Evolutionary conservation across 2,797 vertebrate species (phyloP), one percentile per base, ranked within the genome.

Genomic region (Argentina silus): DNA sequence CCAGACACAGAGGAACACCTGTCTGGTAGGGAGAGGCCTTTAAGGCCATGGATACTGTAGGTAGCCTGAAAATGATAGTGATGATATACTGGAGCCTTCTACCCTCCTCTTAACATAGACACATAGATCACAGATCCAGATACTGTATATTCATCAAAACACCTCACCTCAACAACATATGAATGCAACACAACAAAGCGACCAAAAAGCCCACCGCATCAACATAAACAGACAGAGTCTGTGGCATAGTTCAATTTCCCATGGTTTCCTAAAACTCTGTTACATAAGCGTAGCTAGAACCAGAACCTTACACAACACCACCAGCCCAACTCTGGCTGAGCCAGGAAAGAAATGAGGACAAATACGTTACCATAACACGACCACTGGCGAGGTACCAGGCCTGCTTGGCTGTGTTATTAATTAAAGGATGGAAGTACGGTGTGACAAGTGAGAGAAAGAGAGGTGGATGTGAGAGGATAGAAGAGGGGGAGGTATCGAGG

Each of bases 1-100:
- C n/a, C 51, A 72, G 17, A 67, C 15, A 10, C 61, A 7, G 70
- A 53, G 19, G 11, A 15, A 59, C 70, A 51, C 59, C 83, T 84
- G 78, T 78, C 75, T 77, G 57, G 51, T 48, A 48, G 57, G 10
- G 57, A 60, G 56, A 59, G 57, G 36, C 21, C 57, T 60, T 5
- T 36, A 23, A 27, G 57, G 57, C 57, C 57, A 60, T 60, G 36
- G 36, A 60, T 60, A 36, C 57, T 60, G 23, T 60, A 60, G 12
- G 19, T 23, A 36, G 6, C 19, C 14, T 60, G 23, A 27, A 27
- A 4, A 60, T 36, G 57, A 60, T 12, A 27, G 56, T 60, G 23
- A 36, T 36, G 21, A 59, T 19, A 59, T 10, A 3, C 57, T 60
- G 21, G n/a, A 27, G 12, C 19, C 27, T 27, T 27, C 36, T 60